These are phyloP conservation scores for Charadrius vociferus DNA, from an alignment of 2,113 vertebrate genomes.

Conservation along the genomic window DNA sequence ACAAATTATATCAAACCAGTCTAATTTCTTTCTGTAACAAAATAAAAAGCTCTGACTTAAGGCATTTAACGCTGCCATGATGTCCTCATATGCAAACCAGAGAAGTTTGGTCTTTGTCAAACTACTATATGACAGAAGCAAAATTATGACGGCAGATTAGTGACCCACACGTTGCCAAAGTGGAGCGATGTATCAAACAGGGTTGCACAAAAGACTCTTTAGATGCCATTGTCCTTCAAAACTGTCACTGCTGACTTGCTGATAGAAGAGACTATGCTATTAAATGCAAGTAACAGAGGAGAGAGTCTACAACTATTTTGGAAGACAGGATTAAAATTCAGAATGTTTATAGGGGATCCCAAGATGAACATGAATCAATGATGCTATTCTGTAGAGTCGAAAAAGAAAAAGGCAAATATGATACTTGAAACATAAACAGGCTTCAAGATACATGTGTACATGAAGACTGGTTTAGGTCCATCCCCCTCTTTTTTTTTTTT, in stretches of 20 bases:
- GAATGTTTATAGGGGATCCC: not conserved
- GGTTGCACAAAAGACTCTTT: not conserved
- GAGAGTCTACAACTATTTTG: not conserved
- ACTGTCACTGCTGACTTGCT: not conserved
- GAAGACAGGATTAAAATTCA: not conserved
- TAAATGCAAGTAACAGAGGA: not conserved
- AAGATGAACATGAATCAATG: not conserved
- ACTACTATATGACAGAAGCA: not conserved
- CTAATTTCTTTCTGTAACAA: not conserved
- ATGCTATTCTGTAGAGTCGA: not conserved
- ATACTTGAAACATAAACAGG: not conserved
- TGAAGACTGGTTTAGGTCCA: not conserved
- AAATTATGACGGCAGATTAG: not conserved
- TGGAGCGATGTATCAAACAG: not conserved
- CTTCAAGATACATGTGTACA: not conserved
- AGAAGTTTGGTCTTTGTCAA: not conserved
- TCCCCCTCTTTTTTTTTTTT: not conserved
- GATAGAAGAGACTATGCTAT: accelerated
- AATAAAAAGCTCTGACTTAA: not conserved
- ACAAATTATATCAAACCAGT: not conserved
- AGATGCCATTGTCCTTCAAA: not conserved
- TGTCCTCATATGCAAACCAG: not conserved
- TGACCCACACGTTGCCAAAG: not conserved
- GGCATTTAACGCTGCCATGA: not conserved
- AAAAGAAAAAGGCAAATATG: not conserved